Conservation (phyloP, 35 echinoderm and acorn worm genomes). For the Antedon bifida region DNA sequence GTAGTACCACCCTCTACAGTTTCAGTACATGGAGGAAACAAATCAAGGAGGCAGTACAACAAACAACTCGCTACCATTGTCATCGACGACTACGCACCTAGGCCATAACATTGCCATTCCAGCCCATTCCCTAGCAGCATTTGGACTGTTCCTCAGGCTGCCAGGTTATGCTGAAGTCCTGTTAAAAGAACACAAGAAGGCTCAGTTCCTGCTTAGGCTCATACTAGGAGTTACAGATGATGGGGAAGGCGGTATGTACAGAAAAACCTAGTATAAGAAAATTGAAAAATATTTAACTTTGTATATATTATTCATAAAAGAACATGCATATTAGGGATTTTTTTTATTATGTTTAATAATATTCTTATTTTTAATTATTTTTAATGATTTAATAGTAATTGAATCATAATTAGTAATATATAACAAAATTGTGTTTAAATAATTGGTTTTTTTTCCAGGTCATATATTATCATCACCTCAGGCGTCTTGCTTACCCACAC, state of each 20-base stretch:
- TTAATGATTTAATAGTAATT: no score
- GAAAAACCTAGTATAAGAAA: no score
- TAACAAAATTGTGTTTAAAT: no score
- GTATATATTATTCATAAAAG: no score
- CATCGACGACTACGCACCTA: neutral
- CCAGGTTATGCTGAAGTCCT: constrained; percentile 91
- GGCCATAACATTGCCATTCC: constrained; percentile 51
- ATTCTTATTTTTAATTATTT: no score
- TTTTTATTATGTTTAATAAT: no score
- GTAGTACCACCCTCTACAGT: neutral
- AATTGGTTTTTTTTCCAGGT: constrained; percentile 27
- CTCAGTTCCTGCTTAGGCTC: constrained; percentile 65
- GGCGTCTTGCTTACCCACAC: constrained; percentile 58
- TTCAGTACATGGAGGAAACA: neutral
- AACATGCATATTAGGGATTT: no score
- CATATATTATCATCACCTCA: constrained; percentile 74
- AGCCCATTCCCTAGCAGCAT: constrained; percentile 91
- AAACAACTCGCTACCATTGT: neutral
- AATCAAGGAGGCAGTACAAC: neutral
- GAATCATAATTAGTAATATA: no score
- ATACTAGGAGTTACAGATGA: constrained; percentile 93
- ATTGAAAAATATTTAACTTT: no score
- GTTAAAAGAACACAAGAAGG: constrained; percentile 86
- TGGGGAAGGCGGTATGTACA: constrained; percentile 72
- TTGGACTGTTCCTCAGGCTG: constrained; percentile 80